Conservation (phyloP, 2,888 invertebrate species). For the Drosophila histrio region DNA sequence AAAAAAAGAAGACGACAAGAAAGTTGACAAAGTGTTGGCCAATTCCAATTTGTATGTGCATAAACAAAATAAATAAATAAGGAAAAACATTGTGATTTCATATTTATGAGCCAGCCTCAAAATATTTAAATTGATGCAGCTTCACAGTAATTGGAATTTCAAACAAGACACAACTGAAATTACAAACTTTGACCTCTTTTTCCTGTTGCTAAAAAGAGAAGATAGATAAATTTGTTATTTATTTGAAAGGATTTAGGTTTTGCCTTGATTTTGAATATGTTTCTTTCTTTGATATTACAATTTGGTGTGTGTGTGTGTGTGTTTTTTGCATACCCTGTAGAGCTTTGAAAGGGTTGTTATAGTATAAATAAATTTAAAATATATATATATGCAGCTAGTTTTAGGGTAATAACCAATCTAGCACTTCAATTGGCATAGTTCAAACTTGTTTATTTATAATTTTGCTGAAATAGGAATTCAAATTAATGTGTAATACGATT, state of each 20-base stretch:
- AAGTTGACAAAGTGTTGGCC: constrained; percentile 29
- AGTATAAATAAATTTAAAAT: not conserved
- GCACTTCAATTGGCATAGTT: not conserved
- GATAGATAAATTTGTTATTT: constrained; percentile 59
- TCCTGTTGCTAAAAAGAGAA: not conserved
- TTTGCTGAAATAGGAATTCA: not conserved
- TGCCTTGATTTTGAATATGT: constrained; percentile 20
- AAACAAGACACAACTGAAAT: constrained; percentile 37
- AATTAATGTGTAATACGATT: not conserved
- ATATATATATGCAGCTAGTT: not conserved
- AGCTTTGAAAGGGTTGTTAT: not conserved
- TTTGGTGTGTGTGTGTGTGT: too few relatives aligned
- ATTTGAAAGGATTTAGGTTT: constrained; percentile 32
- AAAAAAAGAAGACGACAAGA: constrained; percentile 40
- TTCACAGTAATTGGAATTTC: constrained; percentile 36
- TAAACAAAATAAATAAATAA: constrained; percentile 18
- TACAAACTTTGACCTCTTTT: constrained; percentile 44
- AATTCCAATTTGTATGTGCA: constrained; percentile 18
- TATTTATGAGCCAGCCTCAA: constrained; percentile 60
- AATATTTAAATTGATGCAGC: constrained; percentile 59
- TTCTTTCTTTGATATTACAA: constrained; percentile 25
- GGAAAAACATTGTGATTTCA: constrained; percentile 53
- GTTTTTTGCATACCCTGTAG: not conserved
- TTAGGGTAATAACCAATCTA: not conserved
- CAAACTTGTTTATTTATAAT: not conserved